These are phyloP conservation scores for Phasianus colchicus DNA, from an alignment of 2,113 vertebrate genomes.

Conservation along the genomic window DNA sequence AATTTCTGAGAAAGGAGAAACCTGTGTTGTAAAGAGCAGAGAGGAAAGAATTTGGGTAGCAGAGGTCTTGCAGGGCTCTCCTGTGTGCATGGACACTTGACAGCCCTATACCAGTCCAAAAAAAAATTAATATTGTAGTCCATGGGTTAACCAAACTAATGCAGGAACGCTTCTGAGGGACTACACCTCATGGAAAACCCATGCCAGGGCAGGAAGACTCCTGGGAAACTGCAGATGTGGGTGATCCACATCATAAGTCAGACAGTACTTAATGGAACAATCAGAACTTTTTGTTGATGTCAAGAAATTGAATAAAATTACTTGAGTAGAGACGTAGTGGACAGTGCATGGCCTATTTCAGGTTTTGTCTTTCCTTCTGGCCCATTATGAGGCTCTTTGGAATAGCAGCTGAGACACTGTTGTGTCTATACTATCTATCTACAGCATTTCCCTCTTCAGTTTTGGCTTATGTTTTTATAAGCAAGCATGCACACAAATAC, in stretches of 20 bases:
- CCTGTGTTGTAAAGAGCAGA: not conserved
- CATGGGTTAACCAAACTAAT: not conserved
- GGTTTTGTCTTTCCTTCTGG: not conserved
- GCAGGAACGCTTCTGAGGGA: not conserved
- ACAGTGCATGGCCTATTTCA: not conserved
- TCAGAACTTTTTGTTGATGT: not conserved
- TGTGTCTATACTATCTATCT: not conserved
- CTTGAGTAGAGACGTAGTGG: not conserved
- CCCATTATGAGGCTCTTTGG: not conserved
- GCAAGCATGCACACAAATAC: not conserved
- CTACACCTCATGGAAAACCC: not conserved
- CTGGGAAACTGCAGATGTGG: not conserved
- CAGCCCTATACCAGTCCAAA: not conserved
- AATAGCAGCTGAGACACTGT: not conserved
- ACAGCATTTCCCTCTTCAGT: not conserved
- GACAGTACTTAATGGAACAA: not conserved
- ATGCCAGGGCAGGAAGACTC: not conserved
- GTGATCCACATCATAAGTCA: not conserved
- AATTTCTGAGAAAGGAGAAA: not conserved
- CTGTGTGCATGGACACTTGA: not conserved
- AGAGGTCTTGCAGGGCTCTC: not conserved
- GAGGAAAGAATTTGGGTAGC: not conserved
- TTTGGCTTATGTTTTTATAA: not conserved
- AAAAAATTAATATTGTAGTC: not conserved
- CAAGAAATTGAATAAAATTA: not conserved